These are phyloP conservation scores for Pongo abelii DNA, from an alignment of 2,113 vertebrate species.

Conservation along the genomic window DNA sequence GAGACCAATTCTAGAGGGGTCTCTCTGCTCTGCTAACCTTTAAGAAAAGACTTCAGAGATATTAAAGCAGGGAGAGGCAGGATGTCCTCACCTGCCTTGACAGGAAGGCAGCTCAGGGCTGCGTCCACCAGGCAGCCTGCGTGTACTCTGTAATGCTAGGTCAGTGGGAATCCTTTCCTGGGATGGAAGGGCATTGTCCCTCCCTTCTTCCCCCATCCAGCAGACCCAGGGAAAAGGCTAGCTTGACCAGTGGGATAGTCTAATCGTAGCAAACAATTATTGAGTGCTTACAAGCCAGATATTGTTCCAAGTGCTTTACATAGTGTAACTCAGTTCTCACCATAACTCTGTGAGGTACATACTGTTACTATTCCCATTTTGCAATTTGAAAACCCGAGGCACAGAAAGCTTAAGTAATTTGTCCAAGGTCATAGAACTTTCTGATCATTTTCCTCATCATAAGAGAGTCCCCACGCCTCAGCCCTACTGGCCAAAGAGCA, in stretches of 20 bases:
- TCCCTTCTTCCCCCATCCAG: background rate
- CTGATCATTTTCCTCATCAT: background rate
- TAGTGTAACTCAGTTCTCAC: background rate
- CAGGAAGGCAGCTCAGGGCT: background rate
- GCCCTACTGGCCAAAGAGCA: background rate
- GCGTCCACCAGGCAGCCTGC: no score
- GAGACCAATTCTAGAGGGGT: slow-evolving; percentile 4
- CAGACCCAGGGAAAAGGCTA: background rate
- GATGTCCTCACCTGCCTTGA: background rate
- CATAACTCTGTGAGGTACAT: background rate
- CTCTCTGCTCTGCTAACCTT: slow-evolving; percentile 41
- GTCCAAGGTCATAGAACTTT: background rate
- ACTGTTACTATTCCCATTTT: background rate
- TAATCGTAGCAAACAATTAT: no score
- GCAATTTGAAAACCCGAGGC: background rate
- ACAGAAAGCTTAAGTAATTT: no score
- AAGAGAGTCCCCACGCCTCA: background rate
- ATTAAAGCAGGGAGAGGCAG: background rate
- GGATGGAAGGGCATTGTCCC: background rate
- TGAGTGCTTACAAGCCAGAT: accelerated
- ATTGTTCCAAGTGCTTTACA: background rate
- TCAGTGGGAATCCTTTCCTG: background rate
- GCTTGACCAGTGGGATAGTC: background rate
- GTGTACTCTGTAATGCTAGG: background rate
- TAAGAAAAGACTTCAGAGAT: slow-evolving; percentile 7